Conservation (phyloP, 2,888 invertebrate genomes). For the Lagria hirta region DNA sequence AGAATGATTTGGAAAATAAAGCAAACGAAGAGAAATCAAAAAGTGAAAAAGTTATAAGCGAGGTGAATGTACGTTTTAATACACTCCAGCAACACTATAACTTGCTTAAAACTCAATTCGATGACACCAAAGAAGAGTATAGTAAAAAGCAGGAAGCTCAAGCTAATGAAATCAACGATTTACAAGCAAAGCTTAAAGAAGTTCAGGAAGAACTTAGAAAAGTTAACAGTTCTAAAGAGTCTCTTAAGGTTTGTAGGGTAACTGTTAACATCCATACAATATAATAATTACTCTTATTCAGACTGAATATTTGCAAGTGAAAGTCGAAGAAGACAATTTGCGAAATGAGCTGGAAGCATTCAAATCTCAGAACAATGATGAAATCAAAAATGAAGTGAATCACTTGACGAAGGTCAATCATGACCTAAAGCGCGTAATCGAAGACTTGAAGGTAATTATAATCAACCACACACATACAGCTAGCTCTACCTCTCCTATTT, state of each 20-base stretch:
- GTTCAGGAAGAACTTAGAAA: slow-evolving; percentile 56
- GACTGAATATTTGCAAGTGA: slow-evolving; percentile 47
- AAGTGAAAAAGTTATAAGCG: slow-evolving; percentile 56
- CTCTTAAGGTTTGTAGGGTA: slow-evolving; percentile 57
- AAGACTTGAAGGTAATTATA: slow-evolving; percentile 42
- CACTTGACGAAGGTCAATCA: slow-evolving; percentile 44
- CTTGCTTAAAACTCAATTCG: slow-evolving; percentile 56
- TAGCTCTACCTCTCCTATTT: too few relatives aligned
- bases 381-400: slow-evolving; percentile 43
- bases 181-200: slow-evolving; percentile 56
- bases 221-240: slow-evolving; percentile 46
- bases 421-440: slow-evolving; percentile 43
- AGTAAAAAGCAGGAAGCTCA: slow-evolving; percentile 55
- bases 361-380: slow-evolving; percentile 38
- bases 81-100: slow-evolving; percentile 60
- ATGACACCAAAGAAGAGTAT: slow-evolving; percentile 57
- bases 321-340: slow-evolving; percentile 48
- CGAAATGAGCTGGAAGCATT: slow-evolving; percentile 34
- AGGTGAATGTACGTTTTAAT: slow-evolving; percentile 58
- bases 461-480: too few relatives aligned
- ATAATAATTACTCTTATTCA: slow-evolving; percentile 35
- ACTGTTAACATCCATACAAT: too few relatives aligned
- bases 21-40: slow-evolving; percentile 56
- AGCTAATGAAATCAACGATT: slow-evolving; percentile 54
- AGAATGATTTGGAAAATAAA: slow-evolving; percentile 55